Evolutionary conservation across 2,113 vertebrate genomes (phyloP), one percentile per base, ranked within the genome.

Genomic region (Passer montanus): DNA sequence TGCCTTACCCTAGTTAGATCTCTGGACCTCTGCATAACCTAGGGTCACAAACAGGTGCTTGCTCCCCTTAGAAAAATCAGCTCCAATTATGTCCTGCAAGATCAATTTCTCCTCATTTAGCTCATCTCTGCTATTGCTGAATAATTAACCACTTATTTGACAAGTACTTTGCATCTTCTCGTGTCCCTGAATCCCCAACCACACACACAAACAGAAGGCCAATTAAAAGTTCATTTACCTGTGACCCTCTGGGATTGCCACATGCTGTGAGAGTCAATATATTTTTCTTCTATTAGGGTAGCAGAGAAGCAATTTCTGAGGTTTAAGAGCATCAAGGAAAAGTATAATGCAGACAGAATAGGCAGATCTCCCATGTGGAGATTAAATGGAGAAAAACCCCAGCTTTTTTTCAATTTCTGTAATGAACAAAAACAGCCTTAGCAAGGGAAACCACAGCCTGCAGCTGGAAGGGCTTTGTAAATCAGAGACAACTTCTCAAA

Each of bases 61-160:
- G 1, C 17, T 53, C 11, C 17, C 26, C 67, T 74, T 73, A 74
- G 60, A 67, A 86, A 83, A 89, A 72, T 31, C 52, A 55, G 14
- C 35, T 89, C 46, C 13, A 76, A 12, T 68, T 64, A 75, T 31
- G n/a, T 87, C 69, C 82, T 93, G 37, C 8, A 70, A 73, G 78
- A 95, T 81, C 41, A 68, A 0, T 53, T 63, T 72, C 62, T 72
- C 72, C 27, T 47, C 0, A 1, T 94, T 87, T 68, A 84, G 44
- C 39, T 84, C 58, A 82, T 74, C 31, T 90, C 62, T 84, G 49
- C 52, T 75, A 41, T 66, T 93, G 35, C 68, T 96, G 78, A 94
- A 93, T 95, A 93, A 92, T 96, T 88, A 78, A 95, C n/a, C 37
- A 68, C 28, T 86, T 96, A 60, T 64, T 93, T 90, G 75, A 56